Base-by-base conservation (phyloP, 2,888 invertebrate species). In the Cephus pulcher region DNA sequence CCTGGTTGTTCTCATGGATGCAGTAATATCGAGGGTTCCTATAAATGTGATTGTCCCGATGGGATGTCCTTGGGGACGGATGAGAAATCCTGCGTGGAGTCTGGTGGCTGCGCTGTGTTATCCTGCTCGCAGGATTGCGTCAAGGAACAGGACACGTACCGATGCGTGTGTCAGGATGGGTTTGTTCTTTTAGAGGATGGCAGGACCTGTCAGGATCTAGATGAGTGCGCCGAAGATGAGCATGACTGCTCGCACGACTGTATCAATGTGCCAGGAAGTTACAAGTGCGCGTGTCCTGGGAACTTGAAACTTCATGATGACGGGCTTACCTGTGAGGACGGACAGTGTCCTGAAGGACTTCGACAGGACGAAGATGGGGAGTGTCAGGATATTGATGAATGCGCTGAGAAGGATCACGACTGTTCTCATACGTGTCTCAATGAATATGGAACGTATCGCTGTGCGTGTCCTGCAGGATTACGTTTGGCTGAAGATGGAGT, bases 181-280 rank as follows among this genome's bases (percentile, higher is more conserved):
- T 90, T 88, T 78, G 79, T 86, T 73, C 78, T 91, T 23, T 85
- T 85, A 79, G 85, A 86, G 4, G 93, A 93, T 88, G 88, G 92
- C 30, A 92, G 93, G 81, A 94, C 93, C 79, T 94, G 94, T 80
- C 87, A 89, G 11, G 85, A 94, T 87, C 87, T 93, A 37, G 93
- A 94, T 90, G 94, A 94, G 88, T 94, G 94, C 84, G 83, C 88
- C 77, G 89, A 90, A 56, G 90, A 89, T 73, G 89, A 91, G 68
- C 92, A 93, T 84, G 89, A 93, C 75, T 95, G 94, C 85, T 92
- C 93, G 83, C 93, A 91, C 86, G 93, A 93, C 79, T 95, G 95
- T 86, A 93, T 93, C 82, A 95, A 95, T 91, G 93, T 92, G 40
- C 93, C 92, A 74, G 95, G 95, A 78, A 93, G 94, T 32, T 95